Evolutionary conservation across 2,113 vertebrate genomes (phyloP).

Genomic region (Sphyrna mokarran): DNA sequence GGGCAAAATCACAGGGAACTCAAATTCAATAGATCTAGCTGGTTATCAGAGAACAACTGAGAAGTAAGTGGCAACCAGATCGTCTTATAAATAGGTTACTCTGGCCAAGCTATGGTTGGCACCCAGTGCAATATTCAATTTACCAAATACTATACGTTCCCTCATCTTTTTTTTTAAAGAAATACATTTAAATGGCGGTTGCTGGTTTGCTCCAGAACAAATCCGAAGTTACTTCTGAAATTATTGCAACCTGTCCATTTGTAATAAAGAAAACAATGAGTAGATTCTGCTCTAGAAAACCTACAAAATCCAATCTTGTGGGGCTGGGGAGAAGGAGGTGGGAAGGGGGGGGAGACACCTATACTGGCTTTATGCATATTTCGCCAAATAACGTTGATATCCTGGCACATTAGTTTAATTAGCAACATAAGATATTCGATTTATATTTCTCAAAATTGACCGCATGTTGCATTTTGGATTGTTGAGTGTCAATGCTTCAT

Average conservation of each 20-base stretch:
- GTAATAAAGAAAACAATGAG: background rate
- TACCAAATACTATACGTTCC: background rate
- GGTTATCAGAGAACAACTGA: conserved; percentile 52
- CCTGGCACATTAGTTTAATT: background rate
- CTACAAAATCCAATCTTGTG: background rate
- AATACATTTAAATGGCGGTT: background rate
- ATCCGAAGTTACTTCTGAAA: conserved; percentile 16
- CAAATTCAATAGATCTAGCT: conserved; percentile 59
- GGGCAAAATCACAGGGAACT: conserved; percentile 60
- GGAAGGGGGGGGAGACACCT: too few relatives aligned
- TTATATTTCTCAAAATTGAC: conserved; percentile 2
- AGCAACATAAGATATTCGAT: background rate
- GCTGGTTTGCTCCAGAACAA: background rate
- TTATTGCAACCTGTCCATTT: background rate
- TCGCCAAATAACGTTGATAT: background rate
- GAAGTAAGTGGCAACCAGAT: conserved; percentile 23
- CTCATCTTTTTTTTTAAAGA: background rate
- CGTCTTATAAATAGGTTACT: conserved; percentile 2
- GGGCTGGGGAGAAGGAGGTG: too few relatives aligned
- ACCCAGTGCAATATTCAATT: background rate
- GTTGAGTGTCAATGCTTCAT: background rate
- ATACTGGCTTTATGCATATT: background rate
- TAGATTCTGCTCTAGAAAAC: background rate
- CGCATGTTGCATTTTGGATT: background rate
- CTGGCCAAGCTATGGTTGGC: background rate